Base-by-base conservation (phyloP, 1,140 invertebrate genomes). In the Drosophila saltans region DNA sequence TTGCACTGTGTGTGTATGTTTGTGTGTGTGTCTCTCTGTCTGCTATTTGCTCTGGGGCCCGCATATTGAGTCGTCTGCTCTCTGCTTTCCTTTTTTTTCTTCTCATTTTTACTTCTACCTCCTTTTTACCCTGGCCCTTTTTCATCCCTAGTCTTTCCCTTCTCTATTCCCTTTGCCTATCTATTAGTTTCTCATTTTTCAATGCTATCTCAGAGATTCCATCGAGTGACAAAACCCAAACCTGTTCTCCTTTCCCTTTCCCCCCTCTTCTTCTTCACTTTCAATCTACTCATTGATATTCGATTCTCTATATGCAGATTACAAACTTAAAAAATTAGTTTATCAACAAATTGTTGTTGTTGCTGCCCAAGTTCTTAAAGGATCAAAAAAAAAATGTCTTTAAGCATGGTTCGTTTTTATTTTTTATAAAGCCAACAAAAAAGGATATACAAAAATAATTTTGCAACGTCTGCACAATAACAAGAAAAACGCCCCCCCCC, bases 111-210 rank as follows among this genome's bases (percentile, higher is more conserved):
- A 36, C 33, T 75, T 70, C 59, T 56, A 74, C 60, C 66, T 69
- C 59, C 60, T 36, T 71, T 71, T 58, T 33, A 62, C 40, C 64
- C 64, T 33, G 57, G 48, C 40, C 40, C 69, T 63, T 73, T 56
- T 66, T 69, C 57, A 61, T 45, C 57, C 48, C 39, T 41, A 4
- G 16, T 16, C 57, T 9, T 59, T 36, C 33, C 28, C 16, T 21
- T 24, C 21, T 1, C 39, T 16, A 16, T 26, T 40, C 66, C 48
- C 33, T 45, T 26, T 41, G 11, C n/a, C 28, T 33, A 21, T 56
- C 48, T 74, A 89, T 80, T 89, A 82, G 80, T 75, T 80, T 83
- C 66, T 55, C 77, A 89, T 80, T 89, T 80, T 69, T 80, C 68
- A 75, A 65, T 70, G 64, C 69, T 86, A 85, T 86, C 82, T 72